These are phyloP conservation scores for Apistogramma diplotaenia DNA, from an alignment of 2,113 vertebrate genomes.

Conservation along the genomic window DNA sequence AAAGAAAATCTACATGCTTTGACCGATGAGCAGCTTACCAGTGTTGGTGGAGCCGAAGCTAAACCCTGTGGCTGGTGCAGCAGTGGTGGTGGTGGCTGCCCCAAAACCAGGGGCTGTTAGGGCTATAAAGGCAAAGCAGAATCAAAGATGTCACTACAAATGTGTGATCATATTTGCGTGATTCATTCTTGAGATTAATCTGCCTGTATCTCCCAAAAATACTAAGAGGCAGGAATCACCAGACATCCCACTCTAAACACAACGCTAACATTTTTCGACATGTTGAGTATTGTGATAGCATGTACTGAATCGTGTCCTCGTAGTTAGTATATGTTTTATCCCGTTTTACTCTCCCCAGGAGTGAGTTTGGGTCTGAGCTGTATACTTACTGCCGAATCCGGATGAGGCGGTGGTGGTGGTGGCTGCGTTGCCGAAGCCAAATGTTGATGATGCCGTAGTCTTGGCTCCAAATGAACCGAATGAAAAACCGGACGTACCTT, in stretches of 20 bases:
- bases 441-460: conserved; percentile 75
- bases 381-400: conserved; percentile 81
- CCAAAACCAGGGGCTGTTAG: conserved; percentile 78
- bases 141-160: neutral
- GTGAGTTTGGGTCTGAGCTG: neutral
- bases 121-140: conserved; percentile 45
- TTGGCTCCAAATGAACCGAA: conserved; percentile 81
- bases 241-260: too few relatives aligned
- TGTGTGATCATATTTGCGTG: too few relatives aligned
- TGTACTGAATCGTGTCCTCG: too few relatives aligned
- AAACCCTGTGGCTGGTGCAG: conserved; percentile 77
- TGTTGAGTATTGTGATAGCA: too few relatives aligned
- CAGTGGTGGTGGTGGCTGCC: conserved; percentile 69
- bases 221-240: too few relatives aligned
- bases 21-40: conserved; percentile 49
- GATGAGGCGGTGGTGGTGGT: conserved; percentile 74
- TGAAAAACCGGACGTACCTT: conserved; percentile 78
- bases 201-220: too few relatives aligned
- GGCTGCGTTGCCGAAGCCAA: conserved; percentile 75
- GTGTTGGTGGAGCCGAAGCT: conserved; percentile 77
- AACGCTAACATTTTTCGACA: too few relatives aligned
- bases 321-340: too few relatives aligned
- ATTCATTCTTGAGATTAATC: too few relatives aligned
- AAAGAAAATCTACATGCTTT: neutral
- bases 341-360: too few relatives aligned